Conservation (phyloP, 2,888 invertebrate genomes). For the Spialia ferax region DNA sequence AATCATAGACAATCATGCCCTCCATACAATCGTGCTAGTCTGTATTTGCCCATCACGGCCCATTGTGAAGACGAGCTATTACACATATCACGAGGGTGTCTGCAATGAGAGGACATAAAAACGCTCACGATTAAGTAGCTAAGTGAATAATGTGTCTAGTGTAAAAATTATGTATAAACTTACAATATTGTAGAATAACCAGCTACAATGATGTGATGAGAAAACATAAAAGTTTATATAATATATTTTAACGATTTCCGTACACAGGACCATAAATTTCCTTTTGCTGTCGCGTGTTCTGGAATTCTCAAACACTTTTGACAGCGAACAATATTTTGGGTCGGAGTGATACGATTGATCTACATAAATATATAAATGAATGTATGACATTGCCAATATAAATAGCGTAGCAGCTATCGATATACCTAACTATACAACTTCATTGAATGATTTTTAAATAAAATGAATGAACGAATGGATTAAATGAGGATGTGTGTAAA, state of each 20-base stretch:
- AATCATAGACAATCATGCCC: too few relatives aligned
- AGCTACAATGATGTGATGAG: constrained; percentile 10
- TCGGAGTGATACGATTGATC: neutral
- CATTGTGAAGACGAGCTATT: neutral
- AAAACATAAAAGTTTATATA: constrained; percentile 13
- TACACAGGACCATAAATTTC: too few relatives aligned
- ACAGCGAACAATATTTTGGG: too few relatives aligned
- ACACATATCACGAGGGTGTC: constrained; percentile 1
- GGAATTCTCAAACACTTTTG: neutral
- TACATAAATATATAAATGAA: neutral
- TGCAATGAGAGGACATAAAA: constrained; percentile 22
- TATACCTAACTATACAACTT: constrained; percentile 38
- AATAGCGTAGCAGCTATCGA: constrained; percentile 18
- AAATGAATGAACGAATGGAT: constrained; percentile 36
- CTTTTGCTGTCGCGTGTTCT: neutral
- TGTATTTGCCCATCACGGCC: too few relatives aligned
- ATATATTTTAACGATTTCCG: neutral
- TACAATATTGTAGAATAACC: constrained; percentile 22
- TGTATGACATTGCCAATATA: constrained; percentile 4
- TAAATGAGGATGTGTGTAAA: constrained; percentile 59
- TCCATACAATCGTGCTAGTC: too few relatives aligned
- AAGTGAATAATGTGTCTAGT: constrained; percentile 6
- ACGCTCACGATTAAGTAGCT: constrained; percentile 38
- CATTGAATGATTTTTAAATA: constrained; percentile 24
- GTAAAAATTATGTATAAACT: constrained; percentile 24